Conservation (phyloP, 2,113 vertebrate species). For the Camelus bactrianus region DNA sequence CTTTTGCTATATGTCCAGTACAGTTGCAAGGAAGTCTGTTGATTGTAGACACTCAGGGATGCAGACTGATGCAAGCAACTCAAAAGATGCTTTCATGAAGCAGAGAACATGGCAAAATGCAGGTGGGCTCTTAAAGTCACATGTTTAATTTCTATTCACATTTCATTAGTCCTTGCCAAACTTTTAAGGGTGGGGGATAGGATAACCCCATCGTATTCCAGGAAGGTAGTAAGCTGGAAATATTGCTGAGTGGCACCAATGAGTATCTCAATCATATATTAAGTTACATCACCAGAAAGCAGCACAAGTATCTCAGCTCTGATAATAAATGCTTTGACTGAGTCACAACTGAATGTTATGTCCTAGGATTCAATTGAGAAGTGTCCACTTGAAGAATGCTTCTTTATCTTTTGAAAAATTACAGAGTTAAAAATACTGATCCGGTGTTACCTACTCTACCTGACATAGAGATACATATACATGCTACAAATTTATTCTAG, state of each 20-base stretch:
- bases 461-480: background rate
- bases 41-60: background rate
- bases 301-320: background rate
- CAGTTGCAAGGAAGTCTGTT: background rate
- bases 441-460: background rate
- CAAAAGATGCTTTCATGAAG: background rate
- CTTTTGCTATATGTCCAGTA: background rate
- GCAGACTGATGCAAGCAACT: background rate
- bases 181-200: background rate
- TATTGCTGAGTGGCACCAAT: background rate
- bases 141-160: background rate
- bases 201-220: background rate
- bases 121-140: background rate
- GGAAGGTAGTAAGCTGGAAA: background rate
- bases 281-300: background rate
- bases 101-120: background rate
- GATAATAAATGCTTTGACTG: background rate
- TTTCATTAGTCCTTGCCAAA: background rate
- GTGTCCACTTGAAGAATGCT: background rate
- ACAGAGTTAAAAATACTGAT: conserved; percentile 10
- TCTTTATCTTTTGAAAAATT: conserved; percentile 48
- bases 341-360: background rate
- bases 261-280: background rate
- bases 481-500: conserved; percentile 36
- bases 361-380: conserved; percentile 51